Base-by-base conservation (phyloP, 1,140 invertebrate species). In the Heliconius hewitsoni region DNA sequence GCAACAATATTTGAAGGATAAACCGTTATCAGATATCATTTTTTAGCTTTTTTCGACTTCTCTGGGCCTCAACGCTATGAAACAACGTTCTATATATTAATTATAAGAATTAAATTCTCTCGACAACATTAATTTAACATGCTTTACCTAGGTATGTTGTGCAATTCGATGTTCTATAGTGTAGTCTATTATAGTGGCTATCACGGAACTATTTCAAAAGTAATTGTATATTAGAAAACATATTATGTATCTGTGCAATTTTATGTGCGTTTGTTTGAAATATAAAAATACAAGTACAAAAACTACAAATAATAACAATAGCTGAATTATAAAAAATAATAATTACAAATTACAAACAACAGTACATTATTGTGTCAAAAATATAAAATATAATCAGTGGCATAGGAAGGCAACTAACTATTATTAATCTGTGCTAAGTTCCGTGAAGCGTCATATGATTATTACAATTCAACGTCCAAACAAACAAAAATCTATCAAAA, bases 381-480 rank as follows among this genome's bases (percentile, higher is more conserved):
- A 66, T 30, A 30, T 60, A 30, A 16, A 66, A 66, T 66, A 16
- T 66, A 66, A 66, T 27, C 27, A 30, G 60, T 66, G 60, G 23
- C 27, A 13, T 30, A 13, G 0, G 27, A 30, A 66, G 16, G 16
- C 23, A 30, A 66, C 19, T 9, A 6, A 27, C 3, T 66, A 30
- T 18, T 27, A 23, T 66, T 66, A 66, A 66, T 66, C 27, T 66
- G 27, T 66, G 23, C 60, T 66, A 27, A 42, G 37, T 75, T 66
- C 55, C 34, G 37, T 66, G 55, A 39, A 13, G 18, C 60, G 27
- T 55, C 60, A 2, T 37, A 42, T 60, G 52, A 72, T 60, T 80
- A 80, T 57, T 75, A 80, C 37, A 76, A 74, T 60, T 73, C 74
- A 80, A 80, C 50, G 50, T 76, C 16, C 18, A 73, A 80, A 79